Evolutionary conservation across 2,113 vertebrate species (phyloP), one percentile per base, ranked within the genome.

Genomic region (Paratilapia polleni): DNA sequence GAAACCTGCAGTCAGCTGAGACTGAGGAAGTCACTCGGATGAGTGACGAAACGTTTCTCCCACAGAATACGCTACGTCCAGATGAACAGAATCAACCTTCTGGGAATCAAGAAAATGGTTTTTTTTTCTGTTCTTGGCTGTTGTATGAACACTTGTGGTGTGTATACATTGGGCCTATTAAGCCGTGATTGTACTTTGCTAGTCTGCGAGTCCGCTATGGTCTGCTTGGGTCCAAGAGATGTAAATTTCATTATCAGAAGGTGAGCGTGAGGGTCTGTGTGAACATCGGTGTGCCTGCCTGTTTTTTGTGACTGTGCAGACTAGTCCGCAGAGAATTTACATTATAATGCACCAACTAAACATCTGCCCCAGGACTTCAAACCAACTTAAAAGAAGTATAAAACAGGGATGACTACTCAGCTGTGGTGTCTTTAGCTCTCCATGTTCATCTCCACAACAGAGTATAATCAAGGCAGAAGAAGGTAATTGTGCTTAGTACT

Each of bases 401-500:
- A 64, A 64, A 64, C 34, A 20, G 22, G 20, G 34, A 64, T 64
- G 62, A 7, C 62, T 15, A 64, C 41, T 41, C 14, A 20, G 12
- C 62, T 64, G 0, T 64, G 20, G 34, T 64, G 62, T 22, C 0
- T n/a, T n/a, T n/a, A n/a, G n/a, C n/a, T n/a, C n/a, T n/a, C n/a
- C n/a, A n/a, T n/a, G n/a, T n/a, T n/a, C 4, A 0, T 64, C 22
- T 41, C 5, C 0, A 41, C 38, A 64, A 64, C 20, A 5, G 20
- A 41, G 6, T 41, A 22, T 64, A 64, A 38, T 5, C 62, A 57
- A n/a, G n/a, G n/a, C n/a, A n/a, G n/a, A n/a, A n/a, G n/a, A n/a
- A 73, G 76, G 34, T 83, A 82, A 88, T 58, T 80, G 26, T 78
- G 76, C 59, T 87, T 60, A 26, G 80, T 80, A 22, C 77, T 66